A percentile compares a stretch with the other conserved stretches of the same genome.
Evolutionary conservation across 2,888 invertebrate genomes (phyloP).

Genomic region (Digitonthophagus gazella): DNA sequence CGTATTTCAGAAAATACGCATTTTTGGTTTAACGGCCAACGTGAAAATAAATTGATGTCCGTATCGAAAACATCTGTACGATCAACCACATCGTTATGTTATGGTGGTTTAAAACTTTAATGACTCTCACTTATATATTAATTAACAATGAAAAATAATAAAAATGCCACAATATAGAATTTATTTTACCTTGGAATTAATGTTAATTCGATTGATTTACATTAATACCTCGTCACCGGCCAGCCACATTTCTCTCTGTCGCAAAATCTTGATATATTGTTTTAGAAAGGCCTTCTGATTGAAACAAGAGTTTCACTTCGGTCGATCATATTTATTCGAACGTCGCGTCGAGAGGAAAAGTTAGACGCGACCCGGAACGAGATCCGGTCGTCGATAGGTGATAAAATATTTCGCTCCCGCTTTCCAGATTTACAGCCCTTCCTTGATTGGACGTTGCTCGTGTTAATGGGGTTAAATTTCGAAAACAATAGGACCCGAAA

Average conservation of each 20-base stretch:
- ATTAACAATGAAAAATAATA: too few species aligned
- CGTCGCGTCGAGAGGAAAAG: not conserved
- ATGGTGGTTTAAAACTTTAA: not conserved
- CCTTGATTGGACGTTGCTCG: not conserved
- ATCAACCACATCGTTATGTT: not conserved
- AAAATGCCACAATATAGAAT: too few species aligned
- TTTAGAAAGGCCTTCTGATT: constrained; percentile 16
- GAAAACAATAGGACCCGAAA: not conserved
- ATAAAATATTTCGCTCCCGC: not conserved
- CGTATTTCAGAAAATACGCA: not conserved
- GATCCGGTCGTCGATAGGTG: constrained; percentile 6
- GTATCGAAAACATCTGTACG: not conserved
- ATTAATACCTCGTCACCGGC: too few species aligned
- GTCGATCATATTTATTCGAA: not conserved
- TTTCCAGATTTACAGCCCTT: not conserved
- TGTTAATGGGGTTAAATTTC: not conserved
- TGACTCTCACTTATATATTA: too few species aligned
- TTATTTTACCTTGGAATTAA: too few species aligned
- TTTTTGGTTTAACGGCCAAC: not conserved
- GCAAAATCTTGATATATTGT: constrained; percentile 12
- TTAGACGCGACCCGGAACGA: constrained; percentile 6
- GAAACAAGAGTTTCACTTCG: not conserved
- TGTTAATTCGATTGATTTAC: too few species aligned
- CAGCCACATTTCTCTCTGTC: not conserved
- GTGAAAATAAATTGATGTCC: not conserved